Percentiles rank a stretch among this genome's conserved stretches.
These are phyloP conservation scores for Brachyrhaphis roseni DNA, from an alignment of 2,797 vertebrate genomes.

Conservation along the genomic window DNA sequence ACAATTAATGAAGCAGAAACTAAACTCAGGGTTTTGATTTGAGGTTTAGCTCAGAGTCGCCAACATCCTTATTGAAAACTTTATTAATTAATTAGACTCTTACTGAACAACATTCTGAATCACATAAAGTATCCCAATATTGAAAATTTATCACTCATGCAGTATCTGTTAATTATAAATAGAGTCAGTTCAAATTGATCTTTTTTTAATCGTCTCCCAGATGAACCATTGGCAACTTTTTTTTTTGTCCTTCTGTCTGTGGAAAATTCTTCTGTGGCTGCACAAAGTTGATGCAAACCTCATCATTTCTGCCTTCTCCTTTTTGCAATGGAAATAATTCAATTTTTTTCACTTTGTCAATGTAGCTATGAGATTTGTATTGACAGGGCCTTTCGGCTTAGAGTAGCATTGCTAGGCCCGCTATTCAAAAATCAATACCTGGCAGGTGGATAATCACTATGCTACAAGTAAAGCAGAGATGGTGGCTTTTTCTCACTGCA, in stretches of 20 bases:
- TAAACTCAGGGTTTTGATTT: no score
- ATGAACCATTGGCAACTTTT: not conserved
- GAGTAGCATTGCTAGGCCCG: slow-evolving; percentile 36
- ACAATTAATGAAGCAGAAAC: not conserved
- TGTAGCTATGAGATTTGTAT: slow-evolving; percentile 58
- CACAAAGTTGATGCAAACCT: not conserved
- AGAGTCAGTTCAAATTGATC: not conserved
- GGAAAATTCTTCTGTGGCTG: not conserved
- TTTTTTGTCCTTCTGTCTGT: not conserved
- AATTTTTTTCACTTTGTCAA: slow-evolving; percentile 60
- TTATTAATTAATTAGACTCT: not conserved
- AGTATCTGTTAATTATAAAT: not conserved
- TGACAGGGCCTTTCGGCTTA: slow-evolving; percentile 51
- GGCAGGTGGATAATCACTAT: slow-evolving; percentile 51
- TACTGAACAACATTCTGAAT: not conserved
- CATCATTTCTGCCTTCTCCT: slow-evolving; percentile 13
- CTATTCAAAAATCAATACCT: slow-evolving; percentile 60
- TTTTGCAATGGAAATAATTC: slow-evolving; percentile 42
- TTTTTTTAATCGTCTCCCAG: not conserved
- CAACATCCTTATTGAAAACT: no score
- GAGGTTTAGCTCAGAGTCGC: no score
- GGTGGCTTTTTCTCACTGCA: slow-evolving; percentile 6
- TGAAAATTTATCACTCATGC: not conserved
- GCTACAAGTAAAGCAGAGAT: slow-evolving; percentile 14
- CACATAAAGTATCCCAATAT: not conserved